Conservation (phyloP, 2,888 invertebrate species). For the Tetropium fuscum region DNA sequence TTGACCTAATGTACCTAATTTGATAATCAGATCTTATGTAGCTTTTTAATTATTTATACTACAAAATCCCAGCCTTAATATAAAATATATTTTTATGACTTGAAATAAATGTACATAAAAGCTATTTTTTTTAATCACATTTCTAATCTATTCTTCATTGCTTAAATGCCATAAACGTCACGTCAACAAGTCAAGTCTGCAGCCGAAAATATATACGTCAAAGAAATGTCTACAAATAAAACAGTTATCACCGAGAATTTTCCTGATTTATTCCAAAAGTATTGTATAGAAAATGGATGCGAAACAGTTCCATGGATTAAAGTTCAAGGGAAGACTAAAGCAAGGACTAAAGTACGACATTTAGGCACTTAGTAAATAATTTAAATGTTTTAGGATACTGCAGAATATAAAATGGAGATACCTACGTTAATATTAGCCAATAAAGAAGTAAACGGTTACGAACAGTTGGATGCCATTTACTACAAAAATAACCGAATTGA, state of each 20-base stretch:
- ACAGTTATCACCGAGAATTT: background rate
- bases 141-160: no score
- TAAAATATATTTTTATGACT: no score
- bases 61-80: no score
- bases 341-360: no score
- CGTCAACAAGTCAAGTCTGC: no score
- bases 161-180: no score
- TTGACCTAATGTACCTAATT: no score
- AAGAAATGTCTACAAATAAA: background rate
- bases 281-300: background rate
- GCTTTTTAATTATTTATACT: no score
- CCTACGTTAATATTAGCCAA: background rate
- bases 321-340: background rate
- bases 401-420: background rate
- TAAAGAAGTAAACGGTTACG: background rate
- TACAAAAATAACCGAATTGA: slow-evolving; percentile 18
- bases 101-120: no score
- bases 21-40: no score
- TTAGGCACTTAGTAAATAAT: background rate
- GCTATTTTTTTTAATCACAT: no score
- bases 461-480: slow-evolving; percentile 14
- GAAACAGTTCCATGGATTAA: background rate
- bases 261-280: background rate
- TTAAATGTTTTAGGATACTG: background rate
- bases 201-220: no score